Percentiles rank a stretch among this genome's conserved stretches.
These are phyloP conservation scores for Podilymbus podiceps DNA, from an alignment of 2,113 vertebrate genomes.

Conservation along the genomic window DNA sequence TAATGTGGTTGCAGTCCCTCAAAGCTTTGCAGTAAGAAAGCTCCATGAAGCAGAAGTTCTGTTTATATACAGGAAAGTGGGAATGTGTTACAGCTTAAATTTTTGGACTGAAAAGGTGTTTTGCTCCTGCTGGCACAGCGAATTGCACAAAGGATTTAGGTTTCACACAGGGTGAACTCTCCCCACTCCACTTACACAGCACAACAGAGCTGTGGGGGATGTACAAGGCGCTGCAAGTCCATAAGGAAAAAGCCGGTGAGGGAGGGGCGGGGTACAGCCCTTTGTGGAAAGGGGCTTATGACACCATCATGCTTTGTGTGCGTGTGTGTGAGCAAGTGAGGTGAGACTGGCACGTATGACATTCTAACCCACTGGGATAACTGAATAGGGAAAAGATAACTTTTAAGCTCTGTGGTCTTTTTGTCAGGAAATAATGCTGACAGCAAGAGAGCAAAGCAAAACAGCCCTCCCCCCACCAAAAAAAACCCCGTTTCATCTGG, in stretches of 20 bases:
- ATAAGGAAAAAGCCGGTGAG: not conserved
- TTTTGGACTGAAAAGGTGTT: not conserved
- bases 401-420: not conserved
- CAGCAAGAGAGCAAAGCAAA: not conserved
- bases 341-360: not conserved
- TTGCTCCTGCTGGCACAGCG: not conserved
- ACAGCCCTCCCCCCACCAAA: not conserved
- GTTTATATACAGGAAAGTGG: not conserved
- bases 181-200: not conserved
- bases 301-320: not conserved
- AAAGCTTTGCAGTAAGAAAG: not conserved
- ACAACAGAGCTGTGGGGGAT: not conserved
- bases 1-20: not conserved
- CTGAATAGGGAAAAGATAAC: not conserved
- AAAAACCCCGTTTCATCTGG: not conserved
- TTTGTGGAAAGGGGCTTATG: not conserved
- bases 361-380: not conserved
- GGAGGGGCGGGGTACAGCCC: not conserved
- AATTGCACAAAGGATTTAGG: not conserved
- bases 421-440: not conserved
- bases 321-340: fast-evolving
- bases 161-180: not conserved
- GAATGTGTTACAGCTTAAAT: not conserved
- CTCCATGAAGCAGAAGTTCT: not conserved
- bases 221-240: not conserved